phyloP scores from a whole-genome alignment of 2,888 invertebrate genomes.

The Electrophaes corylata region DNA sequence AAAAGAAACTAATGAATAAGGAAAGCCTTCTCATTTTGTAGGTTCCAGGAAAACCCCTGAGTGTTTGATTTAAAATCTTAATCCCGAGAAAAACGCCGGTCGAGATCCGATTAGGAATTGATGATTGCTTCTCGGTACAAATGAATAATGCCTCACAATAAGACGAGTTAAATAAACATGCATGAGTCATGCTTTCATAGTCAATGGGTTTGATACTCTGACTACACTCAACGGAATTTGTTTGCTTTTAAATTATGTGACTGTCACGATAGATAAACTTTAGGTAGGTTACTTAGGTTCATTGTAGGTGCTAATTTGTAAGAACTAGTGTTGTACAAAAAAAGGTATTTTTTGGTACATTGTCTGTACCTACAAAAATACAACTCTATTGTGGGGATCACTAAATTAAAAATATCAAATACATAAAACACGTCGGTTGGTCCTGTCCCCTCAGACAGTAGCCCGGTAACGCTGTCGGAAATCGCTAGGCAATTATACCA shows the following conservation, averaged over 20 bases:
- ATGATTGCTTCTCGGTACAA: conserved; percentile 61
- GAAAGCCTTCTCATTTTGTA: background rate
- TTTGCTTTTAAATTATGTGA: too few species aligned
- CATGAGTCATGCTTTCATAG: conserved; percentile 48
- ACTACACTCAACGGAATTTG: conserved; percentile 33
- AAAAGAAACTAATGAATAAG: background rate
- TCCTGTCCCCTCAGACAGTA: too few species aligned
- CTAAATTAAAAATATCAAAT: too few species aligned
- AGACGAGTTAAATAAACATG: conserved; percentile 36
- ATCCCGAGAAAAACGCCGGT: conserved; percentile 12
- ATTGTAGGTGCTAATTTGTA: too few species aligned
- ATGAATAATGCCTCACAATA: conserved; percentile 58
- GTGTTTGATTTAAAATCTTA: conserved; percentile 8
- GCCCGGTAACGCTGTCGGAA: too few species aligned
- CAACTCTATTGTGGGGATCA: too few species aligned
- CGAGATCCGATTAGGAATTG: conserved; percentile 1
- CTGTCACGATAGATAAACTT: background rate
- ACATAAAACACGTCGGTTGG: too few species aligned
- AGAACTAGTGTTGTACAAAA: too few species aligned
- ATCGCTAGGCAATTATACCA: too few species aligned
- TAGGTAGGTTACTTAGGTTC: background rate
- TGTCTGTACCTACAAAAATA: too few species aligned
- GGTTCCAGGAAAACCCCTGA: conserved; percentile 4
- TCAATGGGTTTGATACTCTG: conserved; percentile 31
- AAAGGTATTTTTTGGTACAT: too few species aligned